phyloP scores from a whole-genome alignment of 2,888 invertebrate species.

The Petrolisthes manimaculis region DNA sequence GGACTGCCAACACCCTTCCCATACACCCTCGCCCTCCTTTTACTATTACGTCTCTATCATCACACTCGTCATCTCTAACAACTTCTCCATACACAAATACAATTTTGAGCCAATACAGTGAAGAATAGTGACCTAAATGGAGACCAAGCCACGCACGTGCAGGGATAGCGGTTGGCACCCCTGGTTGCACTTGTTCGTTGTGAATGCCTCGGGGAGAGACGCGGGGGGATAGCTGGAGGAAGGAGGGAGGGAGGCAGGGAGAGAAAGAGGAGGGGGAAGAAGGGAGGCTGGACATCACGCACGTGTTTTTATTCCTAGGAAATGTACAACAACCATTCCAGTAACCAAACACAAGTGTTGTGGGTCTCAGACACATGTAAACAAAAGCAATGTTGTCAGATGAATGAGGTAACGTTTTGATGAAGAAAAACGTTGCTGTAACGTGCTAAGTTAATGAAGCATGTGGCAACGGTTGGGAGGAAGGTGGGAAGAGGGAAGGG shows the following conservation, averaged over 20 bases:
- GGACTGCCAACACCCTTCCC: conserved; percentile 30
- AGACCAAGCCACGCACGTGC: conserved; percentile 28
- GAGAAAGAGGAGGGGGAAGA: conserved; percentile 1
- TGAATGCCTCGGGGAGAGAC: conserved; percentile 36
- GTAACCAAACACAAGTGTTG: neutral
- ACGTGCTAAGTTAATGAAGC: neutral
- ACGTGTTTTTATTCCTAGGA: conserved; percentile 42
- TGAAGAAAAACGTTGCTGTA: conserved; percentile 16
- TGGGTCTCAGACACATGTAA: neutral
- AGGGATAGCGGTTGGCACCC: conserved; percentile 27
- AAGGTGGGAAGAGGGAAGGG: neutral
- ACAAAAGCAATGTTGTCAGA: neutral
- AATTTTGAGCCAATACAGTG: neutral
- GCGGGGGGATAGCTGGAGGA: conserved; percentile 13
- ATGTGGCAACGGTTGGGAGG: conserved; percentile 5
- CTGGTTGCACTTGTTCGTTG: conserved; percentile 55
- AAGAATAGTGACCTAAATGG: neutral
- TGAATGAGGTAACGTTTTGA: neutral
- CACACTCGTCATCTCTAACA: too few species aligned
- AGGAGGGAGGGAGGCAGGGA: neutral
- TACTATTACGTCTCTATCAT: too few species aligned
- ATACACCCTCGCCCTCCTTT: neutral
- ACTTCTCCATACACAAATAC: too few species aligned
- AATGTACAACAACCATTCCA: neutral
- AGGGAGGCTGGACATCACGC: conserved; percentile 27